These are phyloP conservation scores for Epinotia demarniana DNA, from an alignment of 2,888 invertebrate species.

Conservation along the genomic window DNA sequence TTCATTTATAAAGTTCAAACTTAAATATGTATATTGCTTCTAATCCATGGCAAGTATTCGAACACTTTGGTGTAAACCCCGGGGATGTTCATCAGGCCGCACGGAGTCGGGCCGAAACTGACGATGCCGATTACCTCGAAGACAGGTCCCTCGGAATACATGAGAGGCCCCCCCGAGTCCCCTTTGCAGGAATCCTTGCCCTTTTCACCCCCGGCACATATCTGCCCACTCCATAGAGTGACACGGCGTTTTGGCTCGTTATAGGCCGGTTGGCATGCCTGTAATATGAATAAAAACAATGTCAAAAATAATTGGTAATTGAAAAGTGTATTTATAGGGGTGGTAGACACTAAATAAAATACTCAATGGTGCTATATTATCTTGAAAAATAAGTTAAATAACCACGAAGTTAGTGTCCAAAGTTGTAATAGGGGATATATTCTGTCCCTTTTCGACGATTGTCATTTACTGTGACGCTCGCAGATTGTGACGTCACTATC, in stretches of 20 bases:
- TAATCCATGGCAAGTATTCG: conserved; percentile 86
- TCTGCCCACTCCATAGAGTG: conserved; percentile 57
- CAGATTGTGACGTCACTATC: no score
- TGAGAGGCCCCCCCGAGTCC: conserved; percentile 87
- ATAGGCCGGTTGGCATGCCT: conserved; percentile 56
- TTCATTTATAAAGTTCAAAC: conserved; percentile 7
- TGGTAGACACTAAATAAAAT: no score
- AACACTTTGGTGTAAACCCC: conserved; percentile 86
- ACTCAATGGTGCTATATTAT: no score
- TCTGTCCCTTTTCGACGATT: no score
- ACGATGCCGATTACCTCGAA: conserved; percentile 81
- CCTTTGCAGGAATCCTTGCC: conserved; percentile 86
- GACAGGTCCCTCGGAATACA: conserved; percentile 62
- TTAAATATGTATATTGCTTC: conserved; percentile 57
- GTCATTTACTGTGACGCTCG: no score
- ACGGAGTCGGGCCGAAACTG: conserved; percentile 86
- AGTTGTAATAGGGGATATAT: no score
- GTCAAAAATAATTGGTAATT: neutral
- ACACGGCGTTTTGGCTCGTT: conserved; percentile 46
- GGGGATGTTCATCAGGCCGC: conserved; percentile 84
- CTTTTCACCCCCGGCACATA: conserved; percentile 85
- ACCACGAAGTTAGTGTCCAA: no score
- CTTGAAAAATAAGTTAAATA: no score
- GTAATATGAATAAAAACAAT: conserved; percentile 38
- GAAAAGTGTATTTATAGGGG: neutral